Conservation (phyloP, 2,113 vertebrate species). For the Callorhinus ursinus region DNA sequence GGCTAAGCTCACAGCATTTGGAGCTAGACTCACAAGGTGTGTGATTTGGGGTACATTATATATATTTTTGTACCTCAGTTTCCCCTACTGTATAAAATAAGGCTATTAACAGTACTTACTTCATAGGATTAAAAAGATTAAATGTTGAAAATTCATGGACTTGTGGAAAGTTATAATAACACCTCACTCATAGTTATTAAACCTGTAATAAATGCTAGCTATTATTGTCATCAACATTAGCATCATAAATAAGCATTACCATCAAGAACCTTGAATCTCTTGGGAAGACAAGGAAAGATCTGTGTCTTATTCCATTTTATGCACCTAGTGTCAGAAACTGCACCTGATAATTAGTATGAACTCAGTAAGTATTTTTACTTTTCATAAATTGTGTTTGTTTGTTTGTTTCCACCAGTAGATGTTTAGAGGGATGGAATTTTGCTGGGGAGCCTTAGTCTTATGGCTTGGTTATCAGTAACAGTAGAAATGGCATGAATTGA, state of each 20-base stretch:
- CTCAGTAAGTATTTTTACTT: neutral
- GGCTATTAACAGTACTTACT: neutral
- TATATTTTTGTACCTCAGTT: neutral
- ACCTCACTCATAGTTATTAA: neutral
- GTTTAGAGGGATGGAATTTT: neutral
- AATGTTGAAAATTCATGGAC: neutral
- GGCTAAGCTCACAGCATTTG: neutral
- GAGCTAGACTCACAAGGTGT: neutral
- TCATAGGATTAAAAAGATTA: neutral
- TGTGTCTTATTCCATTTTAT: neutral
- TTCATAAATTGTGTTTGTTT: neutral
- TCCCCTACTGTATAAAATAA: neutral
- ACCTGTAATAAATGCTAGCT: neutral
- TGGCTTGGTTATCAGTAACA: neutral
- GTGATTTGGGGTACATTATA: neutral
- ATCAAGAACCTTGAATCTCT: neutral
- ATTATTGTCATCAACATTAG: neutral
- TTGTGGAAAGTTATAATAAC: neutral
- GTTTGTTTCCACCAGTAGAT: neutral
- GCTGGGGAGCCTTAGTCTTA: neutral
- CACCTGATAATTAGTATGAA: neutral
- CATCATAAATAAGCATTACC: neutral
- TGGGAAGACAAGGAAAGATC: neutral
- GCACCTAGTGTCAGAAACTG: neutral
- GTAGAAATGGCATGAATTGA: neutral